These are phyloP conservation scores for Stegastes partitus DNA, from an alignment of 2,113 vertebrate genomes.

Conservation along the genomic window DNA sequence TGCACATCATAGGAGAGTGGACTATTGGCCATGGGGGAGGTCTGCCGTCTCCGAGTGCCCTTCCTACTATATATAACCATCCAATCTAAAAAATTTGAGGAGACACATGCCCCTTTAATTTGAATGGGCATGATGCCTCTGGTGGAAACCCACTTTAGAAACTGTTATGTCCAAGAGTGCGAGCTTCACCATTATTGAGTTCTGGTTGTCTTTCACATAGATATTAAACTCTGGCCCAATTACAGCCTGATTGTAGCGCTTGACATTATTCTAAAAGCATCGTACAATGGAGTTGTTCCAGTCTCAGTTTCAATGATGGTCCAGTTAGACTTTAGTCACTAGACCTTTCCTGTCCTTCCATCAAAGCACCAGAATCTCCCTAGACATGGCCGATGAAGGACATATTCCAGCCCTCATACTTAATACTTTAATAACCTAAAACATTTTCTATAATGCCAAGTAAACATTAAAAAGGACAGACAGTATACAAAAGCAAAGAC, in stretches of 20 bases:
- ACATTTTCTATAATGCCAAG: not conserved
- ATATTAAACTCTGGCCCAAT: conserved; percentile 21
- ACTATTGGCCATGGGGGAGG: too few species aligned
- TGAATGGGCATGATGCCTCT: not conserved
- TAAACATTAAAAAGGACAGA: not conserved
- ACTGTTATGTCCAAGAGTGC: not conserved
- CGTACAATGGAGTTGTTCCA: not conserved
- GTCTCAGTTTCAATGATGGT: not conserved
- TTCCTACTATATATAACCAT: too few species aligned
- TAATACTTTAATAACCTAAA: not conserved
- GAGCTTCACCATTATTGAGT: not conserved
- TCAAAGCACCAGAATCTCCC: too few species aligned
- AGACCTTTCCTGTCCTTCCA: not conserved
- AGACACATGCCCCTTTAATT: not conserved
- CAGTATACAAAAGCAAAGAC: too few species aligned
- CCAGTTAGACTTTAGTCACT: not conserved
- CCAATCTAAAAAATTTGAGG: too few species aligned
- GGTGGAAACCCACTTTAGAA: not conserved
- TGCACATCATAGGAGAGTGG: too few species aligned
- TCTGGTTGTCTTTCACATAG: conserved; percentile 14
- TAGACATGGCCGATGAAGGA: not conserved
- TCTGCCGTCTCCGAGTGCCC: too few species aligned
- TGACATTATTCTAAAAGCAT: not conserved
- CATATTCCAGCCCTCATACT: not conserved
- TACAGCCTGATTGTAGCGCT: not conserved